Conservation (phyloP, 2,888 invertebrate genomes). For the Synergus itoensis region DNA sequence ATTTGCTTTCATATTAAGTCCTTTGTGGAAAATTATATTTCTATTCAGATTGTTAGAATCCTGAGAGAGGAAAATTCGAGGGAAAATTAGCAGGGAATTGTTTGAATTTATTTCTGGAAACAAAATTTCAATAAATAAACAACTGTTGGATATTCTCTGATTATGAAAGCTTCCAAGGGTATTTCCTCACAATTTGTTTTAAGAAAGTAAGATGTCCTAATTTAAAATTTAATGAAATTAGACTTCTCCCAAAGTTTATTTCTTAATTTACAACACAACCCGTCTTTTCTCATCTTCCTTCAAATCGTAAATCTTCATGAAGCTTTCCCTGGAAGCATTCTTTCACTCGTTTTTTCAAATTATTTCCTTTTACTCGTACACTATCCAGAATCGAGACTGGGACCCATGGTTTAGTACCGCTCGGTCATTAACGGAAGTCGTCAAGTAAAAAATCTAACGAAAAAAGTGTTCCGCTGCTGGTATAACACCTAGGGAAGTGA, state of each 20-base stretch:
- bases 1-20: not conserved
- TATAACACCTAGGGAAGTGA: slow-evolving; percentile 17
- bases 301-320: slow-evolving; percentile 29
- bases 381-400: slow-evolving; percentile 11
- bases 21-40: not conserved
- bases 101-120: not conserved
- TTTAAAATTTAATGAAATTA: not conserved
- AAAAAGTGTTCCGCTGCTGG: not conserved
- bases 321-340: slow-evolving; percentile 1
- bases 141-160: not conserved
- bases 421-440: slow-evolving; percentile 36
- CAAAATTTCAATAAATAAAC: not conserved
- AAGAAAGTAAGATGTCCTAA: not conserved
- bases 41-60: not conserved
- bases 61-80: no score
- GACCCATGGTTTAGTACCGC: slow-evolving; percentile 15
- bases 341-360: not conserved
- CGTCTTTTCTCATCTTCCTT: not conserved
- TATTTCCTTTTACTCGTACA: slow-evolving; percentile 8
- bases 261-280: slow-evolving; percentile 16
- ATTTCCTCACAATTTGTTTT: not conserved
- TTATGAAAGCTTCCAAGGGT: no score
- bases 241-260: not conserved
- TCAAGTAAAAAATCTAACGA: slow-evolving; percentile 15
- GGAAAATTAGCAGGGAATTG: not conserved